These are phyloP conservation scores for Eilema depressum DNA, from an alignment of 2,888 invertebrate species.

Conservation along the genomic window DNA sequence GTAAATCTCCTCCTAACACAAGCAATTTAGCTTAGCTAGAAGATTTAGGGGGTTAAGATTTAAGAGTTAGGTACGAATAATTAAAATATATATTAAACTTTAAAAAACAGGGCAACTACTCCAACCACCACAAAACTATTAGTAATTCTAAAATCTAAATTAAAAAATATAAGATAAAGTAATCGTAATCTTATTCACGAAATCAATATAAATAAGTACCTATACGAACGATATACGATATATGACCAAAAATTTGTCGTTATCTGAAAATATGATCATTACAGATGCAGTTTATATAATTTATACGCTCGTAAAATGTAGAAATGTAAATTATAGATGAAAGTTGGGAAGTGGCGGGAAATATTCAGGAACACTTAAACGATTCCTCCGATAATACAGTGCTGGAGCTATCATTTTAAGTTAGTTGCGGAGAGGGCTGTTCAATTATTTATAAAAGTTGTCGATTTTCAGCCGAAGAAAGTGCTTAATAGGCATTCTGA, in stretches of 20 bases:
- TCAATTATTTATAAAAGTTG: conserved; percentile 60
- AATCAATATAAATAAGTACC: background rate
- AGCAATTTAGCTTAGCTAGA: too few relatives aligned
- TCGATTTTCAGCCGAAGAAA: conserved; percentile 42
- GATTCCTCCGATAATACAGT: conserved; percentile 50
- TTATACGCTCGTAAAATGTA: conserved; percentile 41
- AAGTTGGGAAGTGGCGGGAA: conserved; percentile 33
- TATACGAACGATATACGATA: background rate
- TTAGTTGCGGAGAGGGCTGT: conserved; percentile 51
- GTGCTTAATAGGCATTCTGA: conserved; percentile 29
- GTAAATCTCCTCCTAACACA: too few relatives aligned
- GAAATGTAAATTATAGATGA: conserved; percentile 42
- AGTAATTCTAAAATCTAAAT: too few relatives aligned
- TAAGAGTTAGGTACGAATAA: too few relatives aligned
- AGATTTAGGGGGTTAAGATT: too few relatives aligned
- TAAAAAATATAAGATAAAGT: too few relatives aligned
- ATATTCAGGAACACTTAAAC: conserved; percentile 46
- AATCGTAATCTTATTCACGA: background rate
- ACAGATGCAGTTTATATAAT: conserved; percentile 24
- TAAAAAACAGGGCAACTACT: too few relatives aligned
- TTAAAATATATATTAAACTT: too few relatives aligned
- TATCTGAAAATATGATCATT: conserved; percentile 8
- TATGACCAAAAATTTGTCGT: background rate
- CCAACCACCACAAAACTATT: too few relatives aligned
- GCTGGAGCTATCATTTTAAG: conserved; percentile 48